Evolutionary conservation across 2,797 vertebrate genomes (phyloP), one percentile per base, ranked within the genome.

Genomic region (Naso thynnoides): DNA sequence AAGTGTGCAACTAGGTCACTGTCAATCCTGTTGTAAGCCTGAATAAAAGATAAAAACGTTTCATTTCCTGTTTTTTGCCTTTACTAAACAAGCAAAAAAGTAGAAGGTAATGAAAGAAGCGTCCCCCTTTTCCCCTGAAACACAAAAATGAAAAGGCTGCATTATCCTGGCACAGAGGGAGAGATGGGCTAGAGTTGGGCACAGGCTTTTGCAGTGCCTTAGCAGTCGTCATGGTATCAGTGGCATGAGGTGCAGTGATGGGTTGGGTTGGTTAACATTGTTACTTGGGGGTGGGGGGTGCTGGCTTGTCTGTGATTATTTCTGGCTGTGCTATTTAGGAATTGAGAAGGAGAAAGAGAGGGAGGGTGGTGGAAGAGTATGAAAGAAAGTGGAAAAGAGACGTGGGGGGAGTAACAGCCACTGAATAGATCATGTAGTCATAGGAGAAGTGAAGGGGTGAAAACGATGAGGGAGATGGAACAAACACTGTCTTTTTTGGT

Each of bases 1-100:
- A 88, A 79, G 83, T 89, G 70, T 88, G 80, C 81, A 92, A 86
- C 82, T 92, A 92, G 92, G 91, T 92, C 92, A 93, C 82, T 85
- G 82, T 85, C 87, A 89, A 91, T 86, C 81, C 86, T 71, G 61
- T 70, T 79, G 71, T 86, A 80, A 81, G 81, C 71, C 70, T 81
- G 64, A 85, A 76, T 83, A 78, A 74, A 86, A 71, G 31, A 81
- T 79, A 69, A 79, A 67, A 70, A 47, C 33, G 6, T 21, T 69
- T 14, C 2, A 21, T 70, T 52, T 83, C 61, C 31, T 5, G 24
- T 74, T 66, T 80, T 67, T 54, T 8, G 9, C 14, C 15, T 38
- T 57, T 62, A 42, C 26, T 3, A 9, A 14, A 57, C 16, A 14
- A 27, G n/a, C 11, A 13, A 54, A 68, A 24, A 21, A 57, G 0